phyloP scores from a whole-genome alignment of 2,797 vertebrate species.

The Myotis pilosus region DNA sequence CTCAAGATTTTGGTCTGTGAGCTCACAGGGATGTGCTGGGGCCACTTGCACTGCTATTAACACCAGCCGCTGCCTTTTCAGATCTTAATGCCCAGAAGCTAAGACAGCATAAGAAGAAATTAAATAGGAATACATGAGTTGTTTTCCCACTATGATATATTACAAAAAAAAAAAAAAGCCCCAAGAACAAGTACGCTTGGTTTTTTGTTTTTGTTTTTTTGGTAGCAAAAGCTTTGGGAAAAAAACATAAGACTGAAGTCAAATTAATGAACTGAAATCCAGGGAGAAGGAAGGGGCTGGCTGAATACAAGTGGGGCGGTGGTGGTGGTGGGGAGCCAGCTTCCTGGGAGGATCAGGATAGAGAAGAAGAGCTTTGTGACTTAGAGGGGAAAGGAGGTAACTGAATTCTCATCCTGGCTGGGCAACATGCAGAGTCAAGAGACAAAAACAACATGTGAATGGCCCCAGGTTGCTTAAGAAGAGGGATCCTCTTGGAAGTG shows the following conservation, averaged over 20 bases:
- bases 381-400: neutral
- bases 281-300: neutral
- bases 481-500: neutral
- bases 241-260: neutral
- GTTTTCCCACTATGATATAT: neutral
- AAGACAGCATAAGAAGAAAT: conserved; percentile 3
- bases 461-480: neutral
- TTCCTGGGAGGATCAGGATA: neutral
- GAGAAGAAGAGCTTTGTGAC: neutral
- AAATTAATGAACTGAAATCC: neutral
- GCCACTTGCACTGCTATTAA: neutral
- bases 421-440: neutral
- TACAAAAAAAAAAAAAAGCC: neutral
- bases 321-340: neutral
- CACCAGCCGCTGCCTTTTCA: neutral
- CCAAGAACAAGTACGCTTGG: neutral
- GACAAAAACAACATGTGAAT: neutral
- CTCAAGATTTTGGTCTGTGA: neutral
- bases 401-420: neutral
- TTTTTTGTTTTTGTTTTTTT: neutral
- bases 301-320: neutral
- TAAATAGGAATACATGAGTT: neutral
- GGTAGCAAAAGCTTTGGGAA: neutral
- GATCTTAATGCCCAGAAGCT: neutral
- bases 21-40: neutral